Conservation (phyloP, 2,113 vertebrate genomes). For the Argyrosomus japonicus region DNA sequence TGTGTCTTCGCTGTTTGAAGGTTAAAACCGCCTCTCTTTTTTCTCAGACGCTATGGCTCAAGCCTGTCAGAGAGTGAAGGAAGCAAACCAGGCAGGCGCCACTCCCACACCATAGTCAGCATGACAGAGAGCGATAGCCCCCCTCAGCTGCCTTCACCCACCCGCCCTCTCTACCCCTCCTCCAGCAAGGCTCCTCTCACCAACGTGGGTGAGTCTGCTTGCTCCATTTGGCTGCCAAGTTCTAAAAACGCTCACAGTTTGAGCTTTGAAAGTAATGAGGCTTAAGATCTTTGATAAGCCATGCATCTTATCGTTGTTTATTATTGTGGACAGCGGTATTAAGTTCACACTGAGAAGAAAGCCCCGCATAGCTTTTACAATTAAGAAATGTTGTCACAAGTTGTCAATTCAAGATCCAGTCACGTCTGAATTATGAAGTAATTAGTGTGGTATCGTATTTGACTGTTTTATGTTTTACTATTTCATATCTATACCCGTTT, state of each 20-base stretch:
- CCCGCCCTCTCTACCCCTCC: conserved; percentile 84
- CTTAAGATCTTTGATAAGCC: conserved; percentile 10
- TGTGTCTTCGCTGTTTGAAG: neutral
- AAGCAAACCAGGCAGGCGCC: conserved; percentile 83
- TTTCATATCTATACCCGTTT: neutral
- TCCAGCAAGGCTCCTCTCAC: conserved; percentile 88
- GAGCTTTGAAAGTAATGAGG: conserved; percentile 32
- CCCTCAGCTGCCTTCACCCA: conserved; percentile 91
- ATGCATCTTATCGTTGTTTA: conserved; percentile 10
- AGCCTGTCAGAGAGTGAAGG: conserved; percentile 90
- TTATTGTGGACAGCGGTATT: neutral
- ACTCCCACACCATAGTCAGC: conserved; percentile 88
- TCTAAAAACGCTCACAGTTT: conserved; percentile 40
- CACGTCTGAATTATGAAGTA: neutral
- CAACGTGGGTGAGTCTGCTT: conserved; percentile 90
- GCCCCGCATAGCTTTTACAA: neutral
- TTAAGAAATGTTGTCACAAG: conserved; percentile 1
- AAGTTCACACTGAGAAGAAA: conserved; percentile 1
- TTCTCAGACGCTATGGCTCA: conserved; percentile 86
- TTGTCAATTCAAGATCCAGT: conserved; percentile 12
- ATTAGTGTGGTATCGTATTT: conserved; percentile 2
- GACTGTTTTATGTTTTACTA: conserved; percentile 9
- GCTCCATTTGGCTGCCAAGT: conserved; percentile 27
- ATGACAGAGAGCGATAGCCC: conserved; percentile 89
- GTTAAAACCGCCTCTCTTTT: conserved; percentile 7